Evolutionary conservation across 1,140 invertebrate genomes (phyloP).

Genomic region (Forficula auricularia): DNA sequence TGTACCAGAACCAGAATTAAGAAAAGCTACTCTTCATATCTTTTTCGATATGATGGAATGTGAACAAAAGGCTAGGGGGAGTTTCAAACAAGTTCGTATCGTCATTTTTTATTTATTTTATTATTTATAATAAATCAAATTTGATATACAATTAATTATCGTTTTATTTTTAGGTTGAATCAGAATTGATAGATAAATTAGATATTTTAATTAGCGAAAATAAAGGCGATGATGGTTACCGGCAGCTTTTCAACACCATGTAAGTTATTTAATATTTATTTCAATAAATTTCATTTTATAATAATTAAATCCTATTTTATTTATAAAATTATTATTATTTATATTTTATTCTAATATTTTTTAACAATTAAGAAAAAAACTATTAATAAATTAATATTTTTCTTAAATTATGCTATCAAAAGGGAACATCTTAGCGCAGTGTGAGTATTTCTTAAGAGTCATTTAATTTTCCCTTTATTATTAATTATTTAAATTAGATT

Average conservation of each 20-base stretch:
- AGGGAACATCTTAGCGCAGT: constrained; percentile 83
- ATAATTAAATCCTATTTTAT: constrained; percentile 8
- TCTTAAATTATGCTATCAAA: constrained; percentile 8
- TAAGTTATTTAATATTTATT: too few relatives aligned
- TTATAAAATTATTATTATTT: constrained; percentile 17
- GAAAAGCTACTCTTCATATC: constrained; percentile 81
- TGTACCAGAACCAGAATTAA: constrained; percentile 69
- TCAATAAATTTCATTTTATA: constrained; percentile 6
- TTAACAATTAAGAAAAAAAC: too few relatives aligned
- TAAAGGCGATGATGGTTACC: constrained; percentile 84
- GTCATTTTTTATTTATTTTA: background rate
- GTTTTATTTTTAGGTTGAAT: constrained; percentile 46
- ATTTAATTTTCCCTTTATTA: constrained; percentile 3
- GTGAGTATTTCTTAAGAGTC: constrained; percentile 40
- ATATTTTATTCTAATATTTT: constrained; percentile 8
- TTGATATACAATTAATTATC: background rate
- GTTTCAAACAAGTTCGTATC: constrained; percentile 49
- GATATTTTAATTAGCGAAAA: constrained; percentile 83
- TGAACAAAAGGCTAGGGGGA: constrained; percentile 63
- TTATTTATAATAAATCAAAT: too few relatives aligned
- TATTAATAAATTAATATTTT: too few relatives aligned
- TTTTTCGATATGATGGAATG: constrained; percentile 96
- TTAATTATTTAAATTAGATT: background rate
- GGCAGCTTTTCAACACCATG: constrained; percentile 82
- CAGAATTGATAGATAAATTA: constrained; percentile 80